A percentile compares a stretch with the other conserved stretches of the same genome.
Evolutionary conservation across 1,140 invertebrate genomes (phyloP).

Genomic region (Cardiocondyla obscurior): DNA sequence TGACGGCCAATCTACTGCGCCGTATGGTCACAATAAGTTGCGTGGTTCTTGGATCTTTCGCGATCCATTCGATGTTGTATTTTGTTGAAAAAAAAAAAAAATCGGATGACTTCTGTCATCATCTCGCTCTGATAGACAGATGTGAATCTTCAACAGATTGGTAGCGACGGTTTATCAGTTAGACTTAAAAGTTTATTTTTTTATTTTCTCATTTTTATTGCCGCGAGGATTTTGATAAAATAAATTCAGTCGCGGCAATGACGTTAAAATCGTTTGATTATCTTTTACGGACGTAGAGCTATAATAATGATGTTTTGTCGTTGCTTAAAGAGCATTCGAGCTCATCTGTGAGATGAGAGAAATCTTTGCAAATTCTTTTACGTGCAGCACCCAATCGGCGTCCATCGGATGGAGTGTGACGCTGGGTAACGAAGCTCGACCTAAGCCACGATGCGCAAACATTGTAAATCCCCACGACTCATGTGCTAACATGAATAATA

Average conservation of each 20-base stretch:
- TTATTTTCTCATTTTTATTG: not conserved
- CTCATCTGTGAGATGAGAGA: not conserved
- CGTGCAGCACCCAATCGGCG: not conserved
- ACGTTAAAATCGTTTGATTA: constrained; percentile 5
- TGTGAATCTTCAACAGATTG: not conserved
- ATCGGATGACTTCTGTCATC: constrained; percentile 50
- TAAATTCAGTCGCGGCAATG: not conserved
- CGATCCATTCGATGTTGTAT: constrained; percentile 7
- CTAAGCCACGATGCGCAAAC: constrained; percentile 68
- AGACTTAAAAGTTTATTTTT: not conserved
- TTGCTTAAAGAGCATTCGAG: constrained; percentile 7
- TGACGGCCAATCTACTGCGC: not conserved
- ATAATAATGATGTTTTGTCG: not conserved
- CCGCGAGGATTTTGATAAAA: not conserved
- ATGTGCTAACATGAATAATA: constrained; percentile 81
- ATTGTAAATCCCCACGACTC: constrained; percentile 72
- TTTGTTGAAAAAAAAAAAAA: constrained; percentile 15
- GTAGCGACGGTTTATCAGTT: not conserved
- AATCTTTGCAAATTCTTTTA: constrained; percentile 19
- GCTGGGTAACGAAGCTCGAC: constrained; percentile 26
- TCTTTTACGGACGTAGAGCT: not conserved
- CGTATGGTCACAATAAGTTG: not conserved
- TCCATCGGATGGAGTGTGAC: constrained; percentile 17
- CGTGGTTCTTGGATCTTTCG: constrained; percentile 3
- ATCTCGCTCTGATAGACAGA: not conserved